Base-by-base conservation (phyloP, 2,797 vertebrate species). In the Graptemys geographica region DNA sequence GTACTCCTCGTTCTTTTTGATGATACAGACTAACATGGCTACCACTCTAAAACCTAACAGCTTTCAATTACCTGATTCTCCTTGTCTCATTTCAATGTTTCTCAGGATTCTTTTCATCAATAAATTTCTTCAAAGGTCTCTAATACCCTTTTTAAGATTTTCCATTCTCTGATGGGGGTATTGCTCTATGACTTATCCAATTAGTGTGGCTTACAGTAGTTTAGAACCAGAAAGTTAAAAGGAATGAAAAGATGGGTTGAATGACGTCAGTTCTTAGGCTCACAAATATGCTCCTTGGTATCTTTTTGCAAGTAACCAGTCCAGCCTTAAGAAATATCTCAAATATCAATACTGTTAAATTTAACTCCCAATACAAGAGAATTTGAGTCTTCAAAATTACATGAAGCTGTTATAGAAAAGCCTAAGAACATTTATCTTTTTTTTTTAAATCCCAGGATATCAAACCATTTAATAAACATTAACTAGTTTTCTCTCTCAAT, bases 21-120 rank as follows among this genome's bases (percentile, higher is more conserved):
- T 47, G 47, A 47, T 47, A 47, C 51, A 51, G 51, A 51, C 51
- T 51, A 51, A 51, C 51, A 51, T 5, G 13, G 51, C 51, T 51
- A 51, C 15, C 51, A 51, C 51, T 51, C 49, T 51, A 15, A 51
- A 51, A 51, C 51, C 78, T 78, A 53, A 87, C 87, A 93, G 88
- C 37, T 74, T 92, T 92, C 87, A 57, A 86, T 94, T 95, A 92
- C 94, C 87, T 72, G 76, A 92, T 53, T 76, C 92, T 72, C 88
- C n/a, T 2, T 0, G 56, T 92, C 53, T 44, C 52, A 92, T 79
- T 90, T 92, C 87, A 94, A 95, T 72, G 9, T 93, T 96, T 92
- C 84, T 91, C 65, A 62, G 49, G 33, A 41, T 84, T 91, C 83
- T 41, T 84, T 65, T 79, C 41, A 88, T 96, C 81, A 80, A 80